phyloP scores from a whole-genome alignment of 2,797 vertebrate species.

The Microtus agrestis region DNA sequence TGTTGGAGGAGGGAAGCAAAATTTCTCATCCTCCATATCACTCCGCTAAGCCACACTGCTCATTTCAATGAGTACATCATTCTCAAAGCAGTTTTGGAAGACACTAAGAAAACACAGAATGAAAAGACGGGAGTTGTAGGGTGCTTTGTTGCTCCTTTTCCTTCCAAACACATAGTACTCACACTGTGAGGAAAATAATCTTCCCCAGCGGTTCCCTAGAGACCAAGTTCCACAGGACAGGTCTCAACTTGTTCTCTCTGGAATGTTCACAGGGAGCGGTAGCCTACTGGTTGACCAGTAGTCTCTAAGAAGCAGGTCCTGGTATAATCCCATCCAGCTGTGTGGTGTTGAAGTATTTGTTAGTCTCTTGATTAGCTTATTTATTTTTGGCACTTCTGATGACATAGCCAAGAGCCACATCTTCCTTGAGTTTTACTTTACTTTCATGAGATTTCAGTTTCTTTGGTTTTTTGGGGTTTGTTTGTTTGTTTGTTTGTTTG shows the following conservation, averaged over 20 bases:
- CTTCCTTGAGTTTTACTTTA: neutral
- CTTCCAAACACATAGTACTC: neutral
- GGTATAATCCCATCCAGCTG: accelerated
- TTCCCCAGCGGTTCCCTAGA: neutral
- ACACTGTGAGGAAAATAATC: neutral
- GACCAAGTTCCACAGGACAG: neutral
- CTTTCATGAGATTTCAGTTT: neutral
- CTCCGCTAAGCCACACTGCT: neutral
- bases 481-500: too few relatives aligned
- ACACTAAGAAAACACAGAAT: neutral
- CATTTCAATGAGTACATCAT: neutral
- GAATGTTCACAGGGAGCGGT: accelerated
- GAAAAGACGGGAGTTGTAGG: neutral
- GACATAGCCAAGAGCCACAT: neutral
- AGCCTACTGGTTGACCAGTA: neutral
- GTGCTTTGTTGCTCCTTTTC: neutral
- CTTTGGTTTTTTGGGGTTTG: neutral
- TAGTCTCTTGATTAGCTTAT: neutral
- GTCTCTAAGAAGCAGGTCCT: neutral
- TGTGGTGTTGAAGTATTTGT: accelerated
- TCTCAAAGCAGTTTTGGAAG: neutral
- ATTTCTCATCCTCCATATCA: accelerated
- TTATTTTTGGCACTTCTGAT: neutral
- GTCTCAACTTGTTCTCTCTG: neutral
- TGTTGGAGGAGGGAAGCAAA: neutral